A percentile compares a stretch with the other conserved stretches of the same genome.
Conservation (phyloP, 2,888 invertebrate genomes). For the Omphaloscelis lunosa region DNA sequence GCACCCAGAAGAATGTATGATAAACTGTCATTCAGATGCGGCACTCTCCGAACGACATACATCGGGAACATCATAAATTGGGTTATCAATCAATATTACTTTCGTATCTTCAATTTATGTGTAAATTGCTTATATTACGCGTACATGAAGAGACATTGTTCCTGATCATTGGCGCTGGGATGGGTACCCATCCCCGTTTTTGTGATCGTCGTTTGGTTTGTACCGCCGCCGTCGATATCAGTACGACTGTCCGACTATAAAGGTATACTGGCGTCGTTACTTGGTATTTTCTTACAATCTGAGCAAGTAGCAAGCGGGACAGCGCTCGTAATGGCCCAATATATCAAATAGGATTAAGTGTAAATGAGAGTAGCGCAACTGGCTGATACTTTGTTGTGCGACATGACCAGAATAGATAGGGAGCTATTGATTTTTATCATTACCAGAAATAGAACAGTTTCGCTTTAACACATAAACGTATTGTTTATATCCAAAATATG, state of each 20-base stretch:
- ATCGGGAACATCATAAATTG: conserved; percentile 75
- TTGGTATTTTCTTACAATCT: conserved; percentile 84
- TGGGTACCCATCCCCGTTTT: conserved; percentile 64
- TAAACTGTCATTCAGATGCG: conserved; percentile 73
- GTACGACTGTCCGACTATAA: conserved; percentile 72
- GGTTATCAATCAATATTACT: conserved; percentile 83
- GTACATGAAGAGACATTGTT: conserved; percentile 69
- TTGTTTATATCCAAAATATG: conserved; percentile 22
- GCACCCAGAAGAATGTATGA: conserved; percentile 73
- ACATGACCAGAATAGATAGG: conserved; percentile 81
- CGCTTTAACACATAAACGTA: conserved; percentile 13
- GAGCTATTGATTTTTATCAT: conserved; percentile 74
- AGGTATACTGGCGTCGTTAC: conserved; percentile 73
- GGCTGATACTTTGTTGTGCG: conserved; percentile 83
- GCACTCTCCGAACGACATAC: conserved; percentile 65
- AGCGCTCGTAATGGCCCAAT: conserved; percentile 87
- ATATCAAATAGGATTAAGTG: conserved; percentile 89
- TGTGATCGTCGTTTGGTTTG: conserved; percentile 53
- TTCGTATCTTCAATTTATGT: conserved; percentile 75
- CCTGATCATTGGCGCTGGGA: conserved; percentile 64
- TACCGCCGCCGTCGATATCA: conserved; percentile 60
- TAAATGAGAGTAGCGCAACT: conserved; percentile 85
- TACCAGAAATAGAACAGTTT: conserved; percentile 55
- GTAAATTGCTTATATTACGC: conserved; percentile 71
- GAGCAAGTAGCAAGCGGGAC: conserved; percentile 81